These are phyloP conservation scores for Dicranocentrus wangi DNA, from an alignment of 2,888 invertebrate species.

Conservation along the genomic window DNA sequence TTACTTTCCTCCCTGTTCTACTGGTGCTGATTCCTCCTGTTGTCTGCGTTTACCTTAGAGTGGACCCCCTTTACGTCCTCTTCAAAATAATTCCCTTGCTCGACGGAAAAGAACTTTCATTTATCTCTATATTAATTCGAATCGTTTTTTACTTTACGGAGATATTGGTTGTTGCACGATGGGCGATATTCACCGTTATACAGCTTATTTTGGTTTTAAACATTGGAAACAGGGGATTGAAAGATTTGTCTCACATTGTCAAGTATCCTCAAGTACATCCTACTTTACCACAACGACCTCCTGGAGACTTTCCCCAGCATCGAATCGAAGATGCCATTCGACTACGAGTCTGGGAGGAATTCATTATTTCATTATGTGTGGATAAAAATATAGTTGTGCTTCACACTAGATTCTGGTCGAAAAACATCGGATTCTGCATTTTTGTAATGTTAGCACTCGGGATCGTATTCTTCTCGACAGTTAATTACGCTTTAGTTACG, in stretches of 20 bases:
- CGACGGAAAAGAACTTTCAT: neutral
- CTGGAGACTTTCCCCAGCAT: no score
- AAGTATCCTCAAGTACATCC: neutral
- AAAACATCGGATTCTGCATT: neutral
- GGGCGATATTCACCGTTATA: neutral
- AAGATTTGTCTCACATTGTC: neutral
- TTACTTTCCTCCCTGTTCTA: neutral
- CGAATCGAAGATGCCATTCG: no score
- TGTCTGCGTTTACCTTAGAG: neutral
- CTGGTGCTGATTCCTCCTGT: neutral
- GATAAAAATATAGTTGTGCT: neutral
- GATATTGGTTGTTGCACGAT: neutral
- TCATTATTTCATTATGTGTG: neutral
- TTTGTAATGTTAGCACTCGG: neutral
- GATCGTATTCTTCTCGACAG: neutral
- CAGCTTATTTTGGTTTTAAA: neutral
- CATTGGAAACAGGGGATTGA: neutral
- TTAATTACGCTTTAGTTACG: neutral
- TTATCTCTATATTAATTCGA: neutral
- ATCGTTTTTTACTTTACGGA: neutral
- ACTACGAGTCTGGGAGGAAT: neutral
- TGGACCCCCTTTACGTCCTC: neutral
- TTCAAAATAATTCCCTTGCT: neutral
- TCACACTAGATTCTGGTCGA: neutral
- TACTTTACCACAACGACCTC: neutral